Conservation (phyloP, 2,888 invertebrate genomes). For the Megastigmus dorsalis region DNA sequence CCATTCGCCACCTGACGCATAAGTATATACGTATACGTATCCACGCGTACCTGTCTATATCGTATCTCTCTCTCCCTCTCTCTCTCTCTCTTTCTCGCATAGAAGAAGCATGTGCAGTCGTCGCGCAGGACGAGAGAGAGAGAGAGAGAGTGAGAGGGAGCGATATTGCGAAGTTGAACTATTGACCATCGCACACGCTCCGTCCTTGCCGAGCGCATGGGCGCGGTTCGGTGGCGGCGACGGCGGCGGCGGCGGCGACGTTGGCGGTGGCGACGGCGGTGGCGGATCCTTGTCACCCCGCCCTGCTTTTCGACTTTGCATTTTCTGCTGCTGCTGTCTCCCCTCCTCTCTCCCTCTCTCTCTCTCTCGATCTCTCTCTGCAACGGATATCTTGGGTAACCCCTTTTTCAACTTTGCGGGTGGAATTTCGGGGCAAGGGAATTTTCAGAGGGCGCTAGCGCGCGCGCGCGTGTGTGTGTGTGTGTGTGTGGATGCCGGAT, state of each 20-base stretch:
- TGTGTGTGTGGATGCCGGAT: too few relatives aligned
- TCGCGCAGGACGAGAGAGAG: too few relatives aligned
- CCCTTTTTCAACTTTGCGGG: background rate
- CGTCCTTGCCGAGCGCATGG: conserved; percentile 60
- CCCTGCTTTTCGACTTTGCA: conserved; percentile 50
- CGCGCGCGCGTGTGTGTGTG: too few relatives aligned
- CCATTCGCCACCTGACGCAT: too few relatives aligned
- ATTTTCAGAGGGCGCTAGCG: background rate
- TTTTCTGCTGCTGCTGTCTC: conserved; percentile 9
- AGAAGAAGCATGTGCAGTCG: too few relatives aligned
- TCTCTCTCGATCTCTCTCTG: background rate
- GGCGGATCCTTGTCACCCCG: conserved; percentile 55
- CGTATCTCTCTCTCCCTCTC: too few relatives aligned
- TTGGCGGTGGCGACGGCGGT: background rate
- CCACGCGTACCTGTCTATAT: too few relatives aligned
- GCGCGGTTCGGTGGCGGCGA: conserved; percentile 59
- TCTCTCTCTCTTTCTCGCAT: too few relatives aligned
- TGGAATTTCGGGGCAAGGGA: background rate
- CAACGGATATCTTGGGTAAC: background rate
- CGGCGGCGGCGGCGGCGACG: background rate
- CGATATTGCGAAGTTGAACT: conserved; percentile 45
- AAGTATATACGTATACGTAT: too few relatives aligned
- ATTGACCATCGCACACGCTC: conserved; percentile 51
- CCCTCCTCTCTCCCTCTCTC: conserved; percentile 3
- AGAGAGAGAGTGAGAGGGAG: conserved; percentile 8